Conservation (phyloP, 2,888 invertebrate genomes). For the Chymomyza amoena region DNA sequence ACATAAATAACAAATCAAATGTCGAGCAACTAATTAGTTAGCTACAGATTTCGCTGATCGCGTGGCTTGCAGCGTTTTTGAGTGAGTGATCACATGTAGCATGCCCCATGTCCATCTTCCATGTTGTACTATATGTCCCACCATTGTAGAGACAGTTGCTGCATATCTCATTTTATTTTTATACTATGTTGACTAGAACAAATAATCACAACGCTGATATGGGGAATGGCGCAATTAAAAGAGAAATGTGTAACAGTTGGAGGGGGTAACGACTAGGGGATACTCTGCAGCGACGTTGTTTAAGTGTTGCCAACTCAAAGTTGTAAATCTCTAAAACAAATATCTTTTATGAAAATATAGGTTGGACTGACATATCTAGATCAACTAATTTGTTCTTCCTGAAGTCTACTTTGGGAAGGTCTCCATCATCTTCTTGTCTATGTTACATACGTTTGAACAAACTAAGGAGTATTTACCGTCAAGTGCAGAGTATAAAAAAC, state of each 20-base stretch:
- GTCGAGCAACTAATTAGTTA: constrained; percentile 55
- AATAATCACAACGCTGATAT: constrained; percentile 68
- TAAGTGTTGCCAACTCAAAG: no score
- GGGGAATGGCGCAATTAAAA: constrained; percentile 70
- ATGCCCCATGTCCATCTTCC: constrained; percentile 12
- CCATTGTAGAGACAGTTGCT: constrained; percentile 25
- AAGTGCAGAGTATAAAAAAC: no score
- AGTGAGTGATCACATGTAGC: constrained; percentile 11
- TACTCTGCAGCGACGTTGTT: no score
- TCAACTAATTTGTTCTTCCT: no score
- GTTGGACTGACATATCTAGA: no score
- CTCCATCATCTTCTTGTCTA: background rate
- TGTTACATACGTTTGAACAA: constrained; percentile 24
- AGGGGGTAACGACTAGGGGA: no score
- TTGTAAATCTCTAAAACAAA: no score
- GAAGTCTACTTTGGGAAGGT: no score
- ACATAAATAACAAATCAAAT: constrained; percentile 58
- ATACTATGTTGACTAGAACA: constrained; percentile 53
- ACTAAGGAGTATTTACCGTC: background rate
- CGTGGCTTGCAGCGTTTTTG: constrained; percentile 8
- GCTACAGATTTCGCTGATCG: constrained; percentile 31
- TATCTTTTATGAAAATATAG: no score
- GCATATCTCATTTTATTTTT: constrained; percentile 38
- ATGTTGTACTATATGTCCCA: background rate
- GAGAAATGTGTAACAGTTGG: constrained; percentile 26